Evolutionary conservation across 1,140 invertebrate genomes (phyloP).

Genomic region (Maconellicoccus hirsutus): DNA sequence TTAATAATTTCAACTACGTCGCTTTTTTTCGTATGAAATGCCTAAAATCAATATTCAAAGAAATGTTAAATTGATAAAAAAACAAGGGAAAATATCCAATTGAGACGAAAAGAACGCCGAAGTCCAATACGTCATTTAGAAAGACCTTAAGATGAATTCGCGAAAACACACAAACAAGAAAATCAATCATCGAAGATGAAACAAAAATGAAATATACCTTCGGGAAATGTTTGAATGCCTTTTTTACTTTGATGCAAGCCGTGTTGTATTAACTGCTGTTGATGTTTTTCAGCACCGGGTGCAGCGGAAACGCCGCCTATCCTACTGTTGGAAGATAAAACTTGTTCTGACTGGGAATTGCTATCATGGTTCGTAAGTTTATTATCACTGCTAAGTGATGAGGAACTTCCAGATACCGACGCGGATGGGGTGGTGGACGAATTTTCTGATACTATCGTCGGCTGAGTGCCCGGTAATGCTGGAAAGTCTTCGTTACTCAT

Average conservation of each 20-base stretch:
- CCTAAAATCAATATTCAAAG: no score
- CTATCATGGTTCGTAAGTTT: slow-evolving; percentile 18
- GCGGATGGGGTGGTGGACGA: slow-evolving; percentile 31
- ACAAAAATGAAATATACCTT: not conserved
- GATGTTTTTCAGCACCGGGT: slow-evolving; percentile 10
- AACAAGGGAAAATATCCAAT: no score
- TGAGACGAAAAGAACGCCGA: no score
- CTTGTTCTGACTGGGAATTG: slow-evolving; percentile 21
- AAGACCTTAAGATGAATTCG: no score
- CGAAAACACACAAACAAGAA: not conserved
- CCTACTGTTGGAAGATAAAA: slow-evolving; percentile 17
- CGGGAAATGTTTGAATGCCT: slow-evolving; percentile 82
- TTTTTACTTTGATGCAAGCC: slow-evolving; percentile 45
- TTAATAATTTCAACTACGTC: no score
- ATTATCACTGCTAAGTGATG: slow-evolving; percentile 15
- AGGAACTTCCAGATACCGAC: slow-evolving; percentile 18
- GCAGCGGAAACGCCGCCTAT: slow-evolving; percentile 10
- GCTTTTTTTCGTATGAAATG: no score
- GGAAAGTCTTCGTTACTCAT: slow-evolving; percentile 80
- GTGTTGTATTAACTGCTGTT: not conserved
- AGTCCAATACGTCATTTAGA: no score
- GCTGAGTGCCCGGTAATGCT: slow-evolving; percentile 54
- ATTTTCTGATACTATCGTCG: slow-evolving; percentile 25
- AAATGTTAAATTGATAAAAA: no score
- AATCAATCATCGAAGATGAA: not conserved